Evolutionary conservation across 1,140 invertebrate species (phyloP), one percentile per base, ranked within the genome.

Genomic region (Cydia pomonella): DNA sequence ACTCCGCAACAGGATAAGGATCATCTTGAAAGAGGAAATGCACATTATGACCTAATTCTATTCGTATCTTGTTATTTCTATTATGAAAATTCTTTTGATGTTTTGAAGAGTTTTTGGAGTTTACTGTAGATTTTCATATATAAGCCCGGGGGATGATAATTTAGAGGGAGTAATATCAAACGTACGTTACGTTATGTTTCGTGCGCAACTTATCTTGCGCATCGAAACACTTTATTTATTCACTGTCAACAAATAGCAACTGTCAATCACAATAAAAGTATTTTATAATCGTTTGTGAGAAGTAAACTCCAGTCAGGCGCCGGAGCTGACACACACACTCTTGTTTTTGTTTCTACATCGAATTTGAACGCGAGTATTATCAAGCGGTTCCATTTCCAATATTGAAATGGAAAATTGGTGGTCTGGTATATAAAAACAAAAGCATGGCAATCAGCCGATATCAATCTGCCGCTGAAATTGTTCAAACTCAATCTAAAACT

Each of bases 391-490:
- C 23, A 59, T 59, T 59, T 69, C 16, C 27, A 33, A 33, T 38
- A 29, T 3, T 3, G 63, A 66, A 66, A 66, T 66, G 12, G 27
- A 41, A 69, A 69, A 69, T 69, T 69, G 27, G 16, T n/a, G 64
- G 13, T 64, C 0, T 63, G 62, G 13, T 27, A 38, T 33, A 7
- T 33, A 25, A 64, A 64, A 62, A 64, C 27, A 29, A 64, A 64
- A 64, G 63, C 27, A 27, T 29, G 63, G 63, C 63, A 64, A 64
- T 64, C 63, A 33, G 3, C 23, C 63, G 23, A 27, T 16, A 64
- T 64, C 63, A 13, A 64, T 64, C 63, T 64, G 63, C 63, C 63
- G 63, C 25, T 64, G 63, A 29, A 27, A 64, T 64, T n/a, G 25
- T 64, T 64, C 3, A 64, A 29, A 64, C 3, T 3, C 63, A 64